Evolutionary conservation across 2,888 invertebrate species (phyloP), one percentile per base, ranked within the genome.

Genomic region (Epirrhoe tristata): DNA sequence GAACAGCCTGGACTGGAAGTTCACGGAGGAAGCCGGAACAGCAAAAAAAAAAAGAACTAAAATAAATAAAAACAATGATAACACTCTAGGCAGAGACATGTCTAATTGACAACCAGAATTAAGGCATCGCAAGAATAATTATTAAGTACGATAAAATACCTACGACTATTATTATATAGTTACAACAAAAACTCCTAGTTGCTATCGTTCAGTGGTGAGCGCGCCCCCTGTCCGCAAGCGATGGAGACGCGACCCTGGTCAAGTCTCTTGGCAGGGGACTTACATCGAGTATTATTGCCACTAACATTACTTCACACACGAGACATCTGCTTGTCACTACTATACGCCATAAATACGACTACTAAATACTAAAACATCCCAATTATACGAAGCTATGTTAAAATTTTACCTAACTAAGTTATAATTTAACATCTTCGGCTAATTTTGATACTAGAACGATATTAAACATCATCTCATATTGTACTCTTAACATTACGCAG

Each of bases 101-200:
- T 94, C 93, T 93, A 94, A 94, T 93, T 93, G 94, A 94, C 94
- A 94, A 94, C 94, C 94, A 93, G 93, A 94, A 93, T 93, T 93
- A 94, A 94, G 94, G 94, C 94, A 94, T 94, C 93, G 92, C 92
- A 94, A 94, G 93, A 93, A 94, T 90, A 93, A 93, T 91, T 91
- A 93, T 93, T 94, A 94, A 94, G 94, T 94, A 94, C 94, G 91
- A 89, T 88, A 88, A 93, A 93, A 93, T 93, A 93, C 91, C 94
- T 93, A 93, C 89, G 84, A 85, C 93, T 93, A 94, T 92, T 92
- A 93, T 92, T 93, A 93, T 93, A 93, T 91, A 89, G 89, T 93
- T 93, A 93, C 93, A 93, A 93, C 92, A 93, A 91, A 90, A 91
- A 88, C 87, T 86, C 86, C 89, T 92, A 91, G 80, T 86, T 88